Evolutionary conservation across 2,113 vertebrate genomes (phyloP), one percentile per base, ranked within the genome.

Genomic region (Bos javanicus): DNA sequence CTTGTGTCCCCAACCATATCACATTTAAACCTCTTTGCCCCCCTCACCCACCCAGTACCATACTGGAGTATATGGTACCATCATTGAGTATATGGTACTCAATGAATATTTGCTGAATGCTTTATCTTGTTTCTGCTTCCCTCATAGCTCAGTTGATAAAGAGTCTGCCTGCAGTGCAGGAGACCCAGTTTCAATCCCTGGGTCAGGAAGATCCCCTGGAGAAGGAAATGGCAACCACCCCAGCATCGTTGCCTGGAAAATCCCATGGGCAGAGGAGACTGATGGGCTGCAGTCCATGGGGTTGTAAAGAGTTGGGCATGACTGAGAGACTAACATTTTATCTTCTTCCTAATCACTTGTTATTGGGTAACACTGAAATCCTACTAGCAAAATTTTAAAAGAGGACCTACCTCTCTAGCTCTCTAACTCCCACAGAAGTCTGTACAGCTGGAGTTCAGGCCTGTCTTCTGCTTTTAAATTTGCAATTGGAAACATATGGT

Each of bases 401-500:
- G 62, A 95, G 36, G 71, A 48, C 57, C 43, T 86, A 71, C 46
- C 60, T 87, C n/a, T 23, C 26, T 15, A 78, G 56, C n/a, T 87
- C 76, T 26, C 3, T 33, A 94, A 90, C 59, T 74, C 64, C 67
- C 50, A 76, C 80, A 88, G 83, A 93, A 62, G 52, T 36, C 97
- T 96, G 33, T 76, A 74, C 54, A 92, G 90, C 84, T 94, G 94
- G 81, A 84, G 54, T 78, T 94, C 23, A 90, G 84, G 25, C 74
- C 74, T 87, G 64, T 88, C 92, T 87, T 97, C 78, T 94, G 94
- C 87, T 96, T 97, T 97, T 97, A 90, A 93, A 97, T 97, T 92
- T 93, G 92, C 94, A 98, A 98, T 98, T 98, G 97, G 97, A 99
- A 99, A 98, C 98, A 99, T 98, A 98, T 98, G 98, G 97, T 98